These are phyloP conservation scores for Stenopsyche tienmushanensis DNA, from an alignment of 1,140 invertebrate genomes.

Conservation along the genomic window DNA sequence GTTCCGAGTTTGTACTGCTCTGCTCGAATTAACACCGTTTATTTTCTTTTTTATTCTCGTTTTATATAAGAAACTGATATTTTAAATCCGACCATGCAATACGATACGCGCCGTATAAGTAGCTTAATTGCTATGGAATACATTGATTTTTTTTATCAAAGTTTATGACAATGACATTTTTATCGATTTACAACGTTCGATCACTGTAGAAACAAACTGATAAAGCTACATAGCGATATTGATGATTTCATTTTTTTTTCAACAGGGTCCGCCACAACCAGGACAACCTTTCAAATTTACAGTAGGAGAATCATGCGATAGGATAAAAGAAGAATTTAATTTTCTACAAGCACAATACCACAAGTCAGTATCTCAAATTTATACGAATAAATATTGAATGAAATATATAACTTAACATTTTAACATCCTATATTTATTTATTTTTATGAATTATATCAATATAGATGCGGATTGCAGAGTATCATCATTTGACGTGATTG, in stretches of 20 bases:
- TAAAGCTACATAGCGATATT: no score
- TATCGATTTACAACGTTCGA: no score
- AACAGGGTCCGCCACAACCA: constrained; percentile 79
- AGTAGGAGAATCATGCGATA: constrained; percentile 86
- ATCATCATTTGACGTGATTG: background rate
- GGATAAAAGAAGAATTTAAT: constrained; percentile 98
- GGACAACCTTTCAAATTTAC: constrained; percentile 91
- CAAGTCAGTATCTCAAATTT: constrained; percentile 78
- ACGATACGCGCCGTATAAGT: no score
- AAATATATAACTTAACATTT: background rate
- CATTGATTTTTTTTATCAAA: no score
- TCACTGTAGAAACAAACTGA: no score
- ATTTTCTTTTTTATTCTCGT: constrained; percentile 11
- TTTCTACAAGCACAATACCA: constrained; percentile 98
- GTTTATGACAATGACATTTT: no score
- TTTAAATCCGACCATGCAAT: background rate
- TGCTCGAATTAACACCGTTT: background rate
- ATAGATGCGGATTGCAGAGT: background rate
- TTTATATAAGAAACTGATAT: no score
- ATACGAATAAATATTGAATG: constrained; percentile 1
- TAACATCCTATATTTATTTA: no score
- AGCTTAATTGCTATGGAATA: no score
- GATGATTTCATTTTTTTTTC: constrained; percentile 18
- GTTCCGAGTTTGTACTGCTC: background rate
- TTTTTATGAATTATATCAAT: background rate